Percentiles rank a stretch among this genome's conserved stretches.
Conservation (phyloP, 2,888 invertebrate genomes). For the Helobdella robusta region DNA sequence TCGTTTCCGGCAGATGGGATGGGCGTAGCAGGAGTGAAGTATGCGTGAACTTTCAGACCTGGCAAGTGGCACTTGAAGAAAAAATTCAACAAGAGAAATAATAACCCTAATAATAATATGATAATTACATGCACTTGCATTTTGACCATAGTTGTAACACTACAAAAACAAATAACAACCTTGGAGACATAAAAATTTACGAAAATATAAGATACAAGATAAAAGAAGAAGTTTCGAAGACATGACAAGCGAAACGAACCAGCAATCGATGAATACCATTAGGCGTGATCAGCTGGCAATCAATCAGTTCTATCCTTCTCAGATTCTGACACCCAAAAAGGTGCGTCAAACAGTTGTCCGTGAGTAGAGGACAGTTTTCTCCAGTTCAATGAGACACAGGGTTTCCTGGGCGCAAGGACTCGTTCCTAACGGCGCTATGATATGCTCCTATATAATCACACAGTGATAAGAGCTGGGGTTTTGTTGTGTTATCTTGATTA, state of each 20-base stretch:
- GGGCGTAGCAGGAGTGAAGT: constrained; percentile 97
- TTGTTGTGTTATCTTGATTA: no score
- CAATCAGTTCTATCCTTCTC: constrained; percentile 92
- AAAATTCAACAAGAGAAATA: no score
- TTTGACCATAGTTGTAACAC: no score
- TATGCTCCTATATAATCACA: constrained; percentile 95
- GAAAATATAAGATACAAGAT: no score
- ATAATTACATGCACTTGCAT: no score
- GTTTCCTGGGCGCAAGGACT: constrained; percentile 82
- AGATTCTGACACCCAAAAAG: constrained; percentile 53
- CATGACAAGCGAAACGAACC: no score
- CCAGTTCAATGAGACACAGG: constrained; percentile 72
- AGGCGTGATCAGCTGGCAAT: constrained; percentile 95
- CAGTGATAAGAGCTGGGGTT: no score
- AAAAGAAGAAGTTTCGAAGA: no score
- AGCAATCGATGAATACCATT: constrained; percentile 88
- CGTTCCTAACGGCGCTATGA: constrained; percentile 82
- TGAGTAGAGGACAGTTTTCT: constrained; percentile 96
- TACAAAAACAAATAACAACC: no score
- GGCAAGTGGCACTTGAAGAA: constrained; percentile 57
- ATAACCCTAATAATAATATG: no score
- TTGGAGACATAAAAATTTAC: no score
- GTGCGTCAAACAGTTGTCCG: constrained; percentile 89
- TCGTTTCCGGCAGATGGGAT: constrained; percentile 52
- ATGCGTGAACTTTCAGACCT: constrained; percentile 95